Evolutionary conservation across 53 echinoderm and acorn worm species (phyloP).

Genomic region (Actinopyga echinites): DNA sequence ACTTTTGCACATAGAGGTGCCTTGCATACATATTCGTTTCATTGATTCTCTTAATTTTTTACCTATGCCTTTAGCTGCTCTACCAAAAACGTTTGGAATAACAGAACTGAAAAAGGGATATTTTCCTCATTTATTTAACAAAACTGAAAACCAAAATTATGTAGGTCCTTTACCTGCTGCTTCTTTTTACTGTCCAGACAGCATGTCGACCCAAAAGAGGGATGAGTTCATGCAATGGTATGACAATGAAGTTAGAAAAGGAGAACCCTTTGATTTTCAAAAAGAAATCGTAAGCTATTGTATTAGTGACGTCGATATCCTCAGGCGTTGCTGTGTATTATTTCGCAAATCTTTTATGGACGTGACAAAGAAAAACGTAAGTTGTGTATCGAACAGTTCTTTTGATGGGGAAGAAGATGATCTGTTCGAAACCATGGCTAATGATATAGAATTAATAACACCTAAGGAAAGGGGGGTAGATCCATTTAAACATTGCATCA

Average conservation of each 20-base stretch:
- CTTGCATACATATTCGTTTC: neutral
- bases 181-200: constrained; percentile 14
- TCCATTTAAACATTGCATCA: constrained; percentile 71
- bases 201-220: constrained; percentile 18
- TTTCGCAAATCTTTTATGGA: constrained; percentile 41
- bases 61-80: constrained; percentile 38
- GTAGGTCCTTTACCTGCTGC: constrained; percentile 37
- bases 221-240: constrained; percentile 32
- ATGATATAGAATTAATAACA: neutral
- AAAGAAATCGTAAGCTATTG: constrained; percentile 43
- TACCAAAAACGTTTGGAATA: constrained; percentile 50
- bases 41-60: constrained; percentile 52
- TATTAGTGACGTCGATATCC: constrained; percentile 50
- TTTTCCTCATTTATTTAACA: constrained; percentile 53
- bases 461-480: constrained; percentile 47
- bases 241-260: neutral
- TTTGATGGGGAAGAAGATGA: neutral
- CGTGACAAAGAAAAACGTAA: neutral
- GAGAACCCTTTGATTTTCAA: constrained; percentile 37
- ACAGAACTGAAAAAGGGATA: constrained; percentile 41
- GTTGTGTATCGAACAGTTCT: neutral
- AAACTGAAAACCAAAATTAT: constrained; percentile 24
- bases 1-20: constrained; percentile 15
- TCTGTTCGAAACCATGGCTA: neutral
- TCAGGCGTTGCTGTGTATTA: constrained; percentile 38